Conservation (phyloP, 2,888 invertebrate genomes). For the Petrophora chlorosata region DNA sequence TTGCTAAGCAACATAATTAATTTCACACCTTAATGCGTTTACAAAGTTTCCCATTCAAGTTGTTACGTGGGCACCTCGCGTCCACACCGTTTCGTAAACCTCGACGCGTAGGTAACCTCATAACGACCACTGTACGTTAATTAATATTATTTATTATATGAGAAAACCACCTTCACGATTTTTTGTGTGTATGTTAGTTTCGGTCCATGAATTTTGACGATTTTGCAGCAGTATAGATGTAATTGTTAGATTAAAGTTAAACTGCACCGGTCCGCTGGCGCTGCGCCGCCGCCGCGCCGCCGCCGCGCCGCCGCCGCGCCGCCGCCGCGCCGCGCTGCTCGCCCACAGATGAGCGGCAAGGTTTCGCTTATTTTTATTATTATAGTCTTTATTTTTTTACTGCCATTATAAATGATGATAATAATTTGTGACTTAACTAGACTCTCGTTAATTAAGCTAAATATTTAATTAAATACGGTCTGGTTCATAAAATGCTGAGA, state of each 20-base stretch:
- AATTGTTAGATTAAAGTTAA: slow-evolving; percentile 24
- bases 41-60: too few species aligned
- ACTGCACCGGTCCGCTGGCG: slow-evolving; percentile 27
- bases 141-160: slow-evolving; percentile 40
- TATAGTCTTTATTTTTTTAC: too few species aligned
- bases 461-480: slow-evolving; percentile 10
- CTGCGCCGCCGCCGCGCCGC: too few species aligned
- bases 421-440: slow-evolving; percentile 16
- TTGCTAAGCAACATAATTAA: too few species aligned
- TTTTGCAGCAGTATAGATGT: slow-evolving; percentile 34
- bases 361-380: slow-evolving; percentile 14
- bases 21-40: too few species aligned
- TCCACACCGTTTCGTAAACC: slow-evolving; percentile 20
- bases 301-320: too few species aligned
- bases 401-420: slow-evolving; percentile 8
- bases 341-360: not conserved
- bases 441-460: slow-evolving; percentile 13
- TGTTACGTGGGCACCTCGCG: too few species aligned
- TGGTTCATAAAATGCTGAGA: not conserved
- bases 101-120: slow-evolving; percentile 22
- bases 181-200: slow-evolving; percentile 30
- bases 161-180: slow-evolving; percentile 33
- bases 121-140: slow-evolving; percentile 24
- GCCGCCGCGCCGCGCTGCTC: too few species aligned
- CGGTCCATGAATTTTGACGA: slow-evolving; percentile 41